These are phyloP conservation scores for Eristalis tenax DNA, from an alignment of 2,888 invertebrate genomes.

Conservation along the genomic window DNA sequence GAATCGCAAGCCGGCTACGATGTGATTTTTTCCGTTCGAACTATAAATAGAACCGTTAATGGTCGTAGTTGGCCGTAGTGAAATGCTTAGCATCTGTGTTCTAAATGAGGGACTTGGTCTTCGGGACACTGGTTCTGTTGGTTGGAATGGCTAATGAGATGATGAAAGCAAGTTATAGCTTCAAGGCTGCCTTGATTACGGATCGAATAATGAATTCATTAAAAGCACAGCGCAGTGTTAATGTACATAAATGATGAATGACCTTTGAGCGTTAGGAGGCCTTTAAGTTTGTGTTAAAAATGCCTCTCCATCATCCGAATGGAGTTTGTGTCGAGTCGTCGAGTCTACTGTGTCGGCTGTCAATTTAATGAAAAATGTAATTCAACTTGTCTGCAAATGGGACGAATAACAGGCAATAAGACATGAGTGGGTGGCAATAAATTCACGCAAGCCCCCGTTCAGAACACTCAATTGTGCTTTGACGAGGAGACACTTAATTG, in stretches of 20 bases:
- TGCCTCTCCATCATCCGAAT: too few relatives aligned
- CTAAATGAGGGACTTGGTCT: neutral
- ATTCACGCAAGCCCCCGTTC: too few relatives aligned
- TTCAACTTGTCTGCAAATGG: too few relatives aligned
- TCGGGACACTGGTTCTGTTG: neutral
- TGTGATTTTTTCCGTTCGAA: neutral
- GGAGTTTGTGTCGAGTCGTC: too few relatives aligned
- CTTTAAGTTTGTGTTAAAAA: too few relatives aligned
- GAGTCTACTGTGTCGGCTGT: too few relatives aligned
- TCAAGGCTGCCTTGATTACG: neutral
- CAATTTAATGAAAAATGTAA: too few relatives aligned
- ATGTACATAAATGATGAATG: neutral
- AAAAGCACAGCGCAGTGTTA: neutral
- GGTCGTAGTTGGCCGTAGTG: neutral
- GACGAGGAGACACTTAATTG: too few relatives aligned
- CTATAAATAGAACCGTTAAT: constrained; percentile 22
- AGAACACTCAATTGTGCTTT: too few relatives aligned
- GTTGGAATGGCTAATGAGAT: neutral
- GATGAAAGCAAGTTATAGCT: neutral
- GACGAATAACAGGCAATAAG: too few relatives aligned
- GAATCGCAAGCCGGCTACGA: neutral
- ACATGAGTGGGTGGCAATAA: too few relatives aligned
- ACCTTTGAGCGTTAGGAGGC: neutral
- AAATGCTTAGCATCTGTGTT: neutral
- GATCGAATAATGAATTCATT: neutral